A percentile compares a stretch with the other conserved stretches of the same genome.
phyloP scores from a whole-genome alignment of 2,797 vertebrate genomes.

The Pseudomugil tenellus region DNA sequence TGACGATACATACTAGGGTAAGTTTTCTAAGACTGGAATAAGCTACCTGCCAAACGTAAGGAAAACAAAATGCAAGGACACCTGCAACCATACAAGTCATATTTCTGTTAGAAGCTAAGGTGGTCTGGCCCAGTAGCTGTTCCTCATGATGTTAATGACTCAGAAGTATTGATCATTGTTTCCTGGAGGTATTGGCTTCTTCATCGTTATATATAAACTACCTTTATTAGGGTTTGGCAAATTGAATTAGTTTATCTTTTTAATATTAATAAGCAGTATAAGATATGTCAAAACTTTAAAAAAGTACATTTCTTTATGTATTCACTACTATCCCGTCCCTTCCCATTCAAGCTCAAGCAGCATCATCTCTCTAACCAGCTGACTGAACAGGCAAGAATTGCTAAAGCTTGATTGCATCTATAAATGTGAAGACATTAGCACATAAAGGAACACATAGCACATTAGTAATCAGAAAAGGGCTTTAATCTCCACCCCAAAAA shows the following conservation, averaged over 20 bases:
- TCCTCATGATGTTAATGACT: neutral
- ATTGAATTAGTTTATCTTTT: neutral
- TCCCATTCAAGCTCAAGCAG: neutral
- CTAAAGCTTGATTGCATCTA: neutral
- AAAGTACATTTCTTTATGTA: too few relatives aligned
- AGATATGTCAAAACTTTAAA: neutral
- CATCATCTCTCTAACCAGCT: neutral
- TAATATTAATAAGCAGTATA: too few relatives aligned
- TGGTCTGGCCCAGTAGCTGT: neutral
- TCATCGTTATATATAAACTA: neutral
- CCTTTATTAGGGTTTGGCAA: neutral
- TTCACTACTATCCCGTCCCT: too few relatives aligned
- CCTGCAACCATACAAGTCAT: neutral
- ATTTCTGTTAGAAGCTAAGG: constrained; percentile 1
- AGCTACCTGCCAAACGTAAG: neutral
- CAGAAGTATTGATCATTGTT: neutral
- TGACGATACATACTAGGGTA: neutral
- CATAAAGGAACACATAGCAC: neutral
- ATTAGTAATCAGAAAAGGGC: neutral
- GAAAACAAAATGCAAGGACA: neutral
- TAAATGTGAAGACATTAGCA: neutral
- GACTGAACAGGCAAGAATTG: neutral
- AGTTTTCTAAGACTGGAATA: neutral
- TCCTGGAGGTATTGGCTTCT: neutral
- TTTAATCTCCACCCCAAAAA: too few relatives aligned